Evolutionary conservation across 2,888 invertebrate genomes (phyloP), one percentile per base, ranked within the genome.

Genomic region (Achlya flavicornis): DNA sequence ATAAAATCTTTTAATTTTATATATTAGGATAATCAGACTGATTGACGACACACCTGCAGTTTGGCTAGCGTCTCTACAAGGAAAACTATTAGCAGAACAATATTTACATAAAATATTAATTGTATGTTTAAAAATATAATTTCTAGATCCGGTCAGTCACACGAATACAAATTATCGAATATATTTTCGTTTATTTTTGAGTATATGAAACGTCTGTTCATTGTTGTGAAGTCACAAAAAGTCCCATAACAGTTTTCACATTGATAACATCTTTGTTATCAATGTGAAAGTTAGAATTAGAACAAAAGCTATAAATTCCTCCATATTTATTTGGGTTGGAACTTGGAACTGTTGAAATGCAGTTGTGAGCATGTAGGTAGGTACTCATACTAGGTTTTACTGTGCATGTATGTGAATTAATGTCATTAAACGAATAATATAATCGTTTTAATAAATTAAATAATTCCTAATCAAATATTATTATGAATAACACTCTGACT

Each of bases 181-280:
- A 14, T 43, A 43, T 14, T 3, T 14, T 43, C 7, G 43, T 43
- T 43, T 43, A 43, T 43, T 14, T 14, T 14, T 43, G 43, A n/a
- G n/a, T 4, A 10, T 46, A n/a, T 46, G 4, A n/a, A 7, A 7
- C 19, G 14, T 14, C 19, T 16, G 16, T 14, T 53, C 12, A 14
- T 19, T 19, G 14, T 8, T 7, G 7, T n/a, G 7, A 53, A 53
- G 12, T 14, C 12, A 48, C 48, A 48, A 2, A 48, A 16, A 16
- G 48, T 48, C 16, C 48, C 48, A 48, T 48, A 48, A 48, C 16
- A 48, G 48, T 16, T 48, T n/a, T 16, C n/a, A 46, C 46, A 46
- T 46, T 46, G 48, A 48, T 48, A 48, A 48, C 48, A n/a, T n/a
- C n/a, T n/a, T n/a, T n/a, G n/a, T n/a, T n/a, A n/a, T n/a, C n/a